Evolutionary conservation across 1,140 invertebrate species (phyloP), one percentile per base, ranked within the genome.

Genomic region (Cepaea nemoralis): DNA sequence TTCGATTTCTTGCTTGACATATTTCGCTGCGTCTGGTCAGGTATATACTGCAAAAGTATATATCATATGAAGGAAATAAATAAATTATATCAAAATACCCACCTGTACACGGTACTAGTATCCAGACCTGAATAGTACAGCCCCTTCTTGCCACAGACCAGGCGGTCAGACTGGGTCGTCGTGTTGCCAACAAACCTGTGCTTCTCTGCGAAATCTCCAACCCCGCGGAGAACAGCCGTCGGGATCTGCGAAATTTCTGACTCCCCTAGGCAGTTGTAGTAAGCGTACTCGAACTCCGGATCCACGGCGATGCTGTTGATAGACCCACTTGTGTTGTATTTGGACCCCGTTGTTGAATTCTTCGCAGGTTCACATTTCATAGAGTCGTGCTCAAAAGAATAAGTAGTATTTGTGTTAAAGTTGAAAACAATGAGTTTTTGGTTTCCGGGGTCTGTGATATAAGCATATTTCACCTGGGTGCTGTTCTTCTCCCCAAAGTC

Each of bases 51-150:
- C n/a, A n/a, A n/a, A n/a, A n/a, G n/a, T n/a, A n/a, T n/a, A n/a
- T n/a, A n/a, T n/a, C n/a, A n/a, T n/a, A n/a, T n/a, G n/a, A n/a
- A n/a, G n/a, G n/a, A n/a, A n/a, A n/a, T n/a, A n/a, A n/a, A 8
- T 10, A 10, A 14, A 73, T 31, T 48, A 8, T 37, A 6, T 37
- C 14, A 37, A 24, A 37, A 71, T 71, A 71, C 69, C 37, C 27
- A 73, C 70, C n/a, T 48, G 39, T 73, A 73, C 12, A 73, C 70
- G 12, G 70, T 39, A 40, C 39, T 73, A 2, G 24, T 10, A 33
- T 45, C 27, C 19, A 42, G 8, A 22, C 37, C 70, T 3, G 5
- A 3, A 73, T 24, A 73, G n/a, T 73, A 73, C 1, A 73, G n/a
- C 1, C n/a, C n/a, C 27, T n/a, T 73, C 70, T 73, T 39, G 22